Percentiles rank a stretch among this genome's conserved stretches.
Conservation (phyloP, 2,888 invertebrate species). For the Schrankia costaestrigalis region DNA sequence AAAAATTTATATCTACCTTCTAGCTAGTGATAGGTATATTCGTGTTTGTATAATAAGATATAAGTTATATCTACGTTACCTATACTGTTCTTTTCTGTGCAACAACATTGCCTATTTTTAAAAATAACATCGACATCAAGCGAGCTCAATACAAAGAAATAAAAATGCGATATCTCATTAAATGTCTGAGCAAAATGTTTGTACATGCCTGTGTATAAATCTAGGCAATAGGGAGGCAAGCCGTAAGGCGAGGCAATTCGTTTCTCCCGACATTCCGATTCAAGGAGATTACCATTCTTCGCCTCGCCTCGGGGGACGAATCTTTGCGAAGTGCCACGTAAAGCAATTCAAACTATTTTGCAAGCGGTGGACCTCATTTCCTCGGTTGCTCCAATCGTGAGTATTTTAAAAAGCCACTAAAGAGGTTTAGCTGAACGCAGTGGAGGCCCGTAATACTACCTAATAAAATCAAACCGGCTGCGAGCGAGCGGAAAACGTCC, state of each 20-base stretch:
- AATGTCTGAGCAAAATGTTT: slow-evolving; percentile 3
- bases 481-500: slow-evolving; percentile 38
- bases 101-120: too few species aligned
- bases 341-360: slow-evolving; percentile 31
- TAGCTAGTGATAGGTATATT: too few species aligned
- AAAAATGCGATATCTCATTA: slow-evolving; percentile 3
- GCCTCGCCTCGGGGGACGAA: slow-evolving; percentile 14
- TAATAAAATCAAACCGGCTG: slow-evolving; percentile 46
- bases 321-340: slow-evolving; percentile 22
- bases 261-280: slow-evolving; percentile 14
- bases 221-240: slow-evolving; percentile 3
- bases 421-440: slow-evolving; percentile 24
- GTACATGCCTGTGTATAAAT: slow-evolving; percentile 21
- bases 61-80: too few species aligned
- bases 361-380: slow-evolving; percentile 32
- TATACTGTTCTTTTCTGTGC: too few species aligned
- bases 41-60: too few species aligned
- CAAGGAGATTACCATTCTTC: slow-evolving; percentile 16
- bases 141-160: too few species aligned
- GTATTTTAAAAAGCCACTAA: slow-evolving; percentile 35
- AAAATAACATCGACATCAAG: too few species aligned
- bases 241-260: slow-evolving; percentile 15
- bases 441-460: slow-evolving; percentile 10
- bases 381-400: slow-evolving; percentile 21
- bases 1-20: too few species aligned